phyloP scores from a whole-genome alignment of 2,797 vertebrate genomes.

The Chiropotes sagulatus region DNA sequence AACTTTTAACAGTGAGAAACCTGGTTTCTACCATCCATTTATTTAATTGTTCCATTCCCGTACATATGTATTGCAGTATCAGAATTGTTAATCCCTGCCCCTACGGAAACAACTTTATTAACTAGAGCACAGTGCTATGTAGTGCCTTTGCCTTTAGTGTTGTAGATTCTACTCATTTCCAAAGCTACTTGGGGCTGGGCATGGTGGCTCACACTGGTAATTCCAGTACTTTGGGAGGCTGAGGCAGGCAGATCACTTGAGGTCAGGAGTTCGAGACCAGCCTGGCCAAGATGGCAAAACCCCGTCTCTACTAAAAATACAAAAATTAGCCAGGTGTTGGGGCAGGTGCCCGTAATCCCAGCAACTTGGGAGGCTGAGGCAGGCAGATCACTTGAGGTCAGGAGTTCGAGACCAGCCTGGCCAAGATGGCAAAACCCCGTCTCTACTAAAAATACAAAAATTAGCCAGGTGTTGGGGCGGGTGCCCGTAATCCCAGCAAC shows the following conservation, averaged over 20 bases:
- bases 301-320: background rate
- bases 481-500: background rate
- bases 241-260: background rate
- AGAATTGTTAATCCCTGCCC: background rate
- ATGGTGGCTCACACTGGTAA: background rate
- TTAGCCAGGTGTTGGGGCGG: background rate
- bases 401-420: background rate
- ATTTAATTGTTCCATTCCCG: background rate
- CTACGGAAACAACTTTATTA: too few relatives aligned
- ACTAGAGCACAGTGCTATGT: background rate
- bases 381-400: background rate
- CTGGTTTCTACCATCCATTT: background rate
- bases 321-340: background rate
- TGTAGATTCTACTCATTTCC: background rate
- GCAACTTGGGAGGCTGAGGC: background rate
- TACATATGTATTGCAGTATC: background rate
- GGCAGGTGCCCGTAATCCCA: background rate
- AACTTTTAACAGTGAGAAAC: background rate
- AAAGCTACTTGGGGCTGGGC: background rate
- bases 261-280: background rate
- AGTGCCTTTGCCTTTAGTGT: background rate
- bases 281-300: background rate
- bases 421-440: background rate
- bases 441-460: background rate
- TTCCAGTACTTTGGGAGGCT: background rate